phyloP scores from a whole-genome alignment of 2,113 vertebrate genomes.

The Sclerurus mexicanus region DNA sequence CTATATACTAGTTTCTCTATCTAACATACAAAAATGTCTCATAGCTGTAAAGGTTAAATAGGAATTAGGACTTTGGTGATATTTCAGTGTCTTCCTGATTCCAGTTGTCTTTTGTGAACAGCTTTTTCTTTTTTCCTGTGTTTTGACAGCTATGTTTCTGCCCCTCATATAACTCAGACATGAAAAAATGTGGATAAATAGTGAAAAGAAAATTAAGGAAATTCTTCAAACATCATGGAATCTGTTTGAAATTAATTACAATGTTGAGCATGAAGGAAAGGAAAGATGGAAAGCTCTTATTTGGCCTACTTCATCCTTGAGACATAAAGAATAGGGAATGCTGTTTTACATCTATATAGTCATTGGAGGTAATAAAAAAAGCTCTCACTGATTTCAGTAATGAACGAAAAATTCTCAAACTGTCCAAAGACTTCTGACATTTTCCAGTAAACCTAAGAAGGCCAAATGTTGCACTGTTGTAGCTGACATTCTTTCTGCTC shows the following conservation, averaged over 20 bases:
- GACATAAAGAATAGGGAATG: background rate
- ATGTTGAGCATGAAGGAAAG: background rate
- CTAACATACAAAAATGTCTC: background rate
- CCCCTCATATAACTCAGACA: background rate
- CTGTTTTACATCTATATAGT: background rate
- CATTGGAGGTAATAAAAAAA: background rate
- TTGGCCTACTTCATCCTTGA: background rate
- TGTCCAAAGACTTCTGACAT: constrained; percentile 1
- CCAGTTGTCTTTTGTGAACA: background rate
- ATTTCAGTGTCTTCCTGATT: background rate
- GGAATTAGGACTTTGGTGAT: background rate
- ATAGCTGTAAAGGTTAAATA: background rate
- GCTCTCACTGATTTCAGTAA: background rate
- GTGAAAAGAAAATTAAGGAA: background rate
- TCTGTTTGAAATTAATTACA: background rate
- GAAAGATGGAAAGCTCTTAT: background rate
- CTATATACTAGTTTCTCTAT: background rate
- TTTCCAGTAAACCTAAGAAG: constrained; percentile 8
- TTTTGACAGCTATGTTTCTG: background rate
- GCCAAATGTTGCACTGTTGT: background rate
- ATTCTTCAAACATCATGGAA: background rate
- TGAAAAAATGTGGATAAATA: background rate
- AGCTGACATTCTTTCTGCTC: constrained; percentile 19
- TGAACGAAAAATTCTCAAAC: background rate
- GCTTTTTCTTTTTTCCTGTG: background rate